A percentile compares a stretch with the other conserved stretches of the same genome.
Evolutionary conservation across 1,140 invertebrate species (phyloP).

Genomic region (Pararge aegeria): DNA sequence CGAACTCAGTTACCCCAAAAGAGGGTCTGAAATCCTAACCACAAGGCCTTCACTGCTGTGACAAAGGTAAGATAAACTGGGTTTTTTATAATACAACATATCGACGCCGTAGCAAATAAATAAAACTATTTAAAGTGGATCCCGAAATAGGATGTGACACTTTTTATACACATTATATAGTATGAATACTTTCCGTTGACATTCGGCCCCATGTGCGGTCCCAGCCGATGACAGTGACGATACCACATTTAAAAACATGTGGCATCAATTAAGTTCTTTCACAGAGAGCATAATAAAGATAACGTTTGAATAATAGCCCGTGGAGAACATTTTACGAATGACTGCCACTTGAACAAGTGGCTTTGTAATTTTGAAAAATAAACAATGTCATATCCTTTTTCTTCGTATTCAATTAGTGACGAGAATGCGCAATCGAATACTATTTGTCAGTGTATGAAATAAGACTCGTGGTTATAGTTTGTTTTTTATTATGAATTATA

Average conservation of each 20-base stretch:
- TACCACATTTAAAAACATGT: conserved; percentile 63
- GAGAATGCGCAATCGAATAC: not conserved
- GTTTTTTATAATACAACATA: too few species aligned
- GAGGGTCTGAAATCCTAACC: too few species aligned
- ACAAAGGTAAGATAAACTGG: too few species aligned
- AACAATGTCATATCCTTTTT: conserved; percentile 13
- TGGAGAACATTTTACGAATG: conserved; percentile 70
- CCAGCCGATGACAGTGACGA: conserved; percentile 52
- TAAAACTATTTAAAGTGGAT: not conserved
- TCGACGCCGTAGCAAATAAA: too few species aligned
- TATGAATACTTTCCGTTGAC: conserved; percentile 35
- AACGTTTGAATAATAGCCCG: conserved; percentile 69
- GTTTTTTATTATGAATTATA: too few species aligned
- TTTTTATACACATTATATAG: conserved; percentile 11
- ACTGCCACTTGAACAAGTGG: conserved; percentile 64
- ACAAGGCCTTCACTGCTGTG: too few species aligned
- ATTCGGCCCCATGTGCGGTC: conserved; percentile 40
- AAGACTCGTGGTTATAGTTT: not conserved
- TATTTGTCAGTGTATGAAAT: not conserved
- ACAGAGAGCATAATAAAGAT: conserved; percentile 69
- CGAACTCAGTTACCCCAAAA: too few species aligned
- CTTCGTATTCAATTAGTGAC: not conserved
- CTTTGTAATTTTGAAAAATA: conserved; percentile 31
- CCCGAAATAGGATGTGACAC: conserved; percentile 9
- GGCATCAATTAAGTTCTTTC: conserved; percentile 74